Evolutionary conservation across 1,140 invertebrate genomes (phyloP), one percentile per base, ranked within the genome.

Genomic region (Amphibalanus amphitrite): DNA sequence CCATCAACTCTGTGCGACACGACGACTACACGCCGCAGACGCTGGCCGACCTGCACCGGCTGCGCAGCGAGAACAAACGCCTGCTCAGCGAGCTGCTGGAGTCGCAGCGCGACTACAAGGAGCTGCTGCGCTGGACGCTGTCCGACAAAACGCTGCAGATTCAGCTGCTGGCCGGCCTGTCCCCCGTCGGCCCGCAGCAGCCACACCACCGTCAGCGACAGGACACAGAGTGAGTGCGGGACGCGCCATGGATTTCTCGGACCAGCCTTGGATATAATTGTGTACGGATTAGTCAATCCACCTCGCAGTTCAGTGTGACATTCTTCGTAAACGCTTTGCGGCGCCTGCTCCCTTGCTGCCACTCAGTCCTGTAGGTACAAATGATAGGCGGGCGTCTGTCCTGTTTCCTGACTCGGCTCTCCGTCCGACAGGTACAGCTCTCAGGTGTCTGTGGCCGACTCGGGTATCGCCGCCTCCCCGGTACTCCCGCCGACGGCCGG

Each of bases 81-180:
- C 76, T 87, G 28, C 75, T 86, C 64, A 81, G 84, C 70, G 84
- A 87, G 74, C 77, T 87, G 8, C 74, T 91, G 69, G 88, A 90
- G 40, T 84, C 81, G 59, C 87, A 90, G 74, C 87, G 87, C 77
- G 81, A 84, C 15, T 89, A 90, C 79, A 86, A 90, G 73, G 79
- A 79, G 13, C 77, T 90, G 25, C 78, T 93, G 29, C 85, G 86
- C 73, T 82, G 86, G 71, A 83, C 85, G 74, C 76, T 93, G 0
- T 59, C 47, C 1, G 47, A 59, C 13, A 59, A 23, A 20, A 20
- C 47, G 47, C 47, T 59, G 13, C 47, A 59, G 47, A 59, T 59
- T 20, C 47, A 59, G 47, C 13, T 59, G 47, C 47, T 59, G 13
- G 20, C 13, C 6, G 20, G 47, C 6, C 47, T 59, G 47, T 59